These are phyloP conservation scores for Pelodiscus sinensis DNA, from an alignment of 2,113 vertebrate genomes.

Conservation along the genomic window DNA sequence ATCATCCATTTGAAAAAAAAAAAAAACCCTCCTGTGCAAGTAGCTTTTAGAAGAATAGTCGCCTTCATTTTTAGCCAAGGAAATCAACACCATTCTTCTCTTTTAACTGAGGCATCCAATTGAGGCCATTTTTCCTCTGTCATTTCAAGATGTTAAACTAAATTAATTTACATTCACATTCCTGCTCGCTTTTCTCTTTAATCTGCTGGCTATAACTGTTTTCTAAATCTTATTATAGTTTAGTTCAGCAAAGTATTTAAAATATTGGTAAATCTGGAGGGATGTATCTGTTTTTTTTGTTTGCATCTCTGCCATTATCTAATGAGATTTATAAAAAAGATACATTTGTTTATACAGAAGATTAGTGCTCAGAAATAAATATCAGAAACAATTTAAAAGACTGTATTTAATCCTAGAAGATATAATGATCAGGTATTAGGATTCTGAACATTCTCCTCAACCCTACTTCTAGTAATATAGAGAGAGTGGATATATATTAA, in stretches of 20 bases:
- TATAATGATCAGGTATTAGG: neutral
- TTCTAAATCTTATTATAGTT: neutral
- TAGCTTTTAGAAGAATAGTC: neutral
- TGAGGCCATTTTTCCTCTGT: neutral
- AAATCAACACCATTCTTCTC: neutral
- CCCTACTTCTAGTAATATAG: neutral
- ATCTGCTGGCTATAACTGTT: neutral
- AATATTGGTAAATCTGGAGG: neutral
- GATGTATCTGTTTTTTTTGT: neutral
- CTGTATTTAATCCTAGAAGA: rapidly evolving
- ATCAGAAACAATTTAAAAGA: neutral
- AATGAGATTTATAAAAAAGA: neutral
- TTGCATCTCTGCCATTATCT: neutral
- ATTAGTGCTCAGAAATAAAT: neutral
- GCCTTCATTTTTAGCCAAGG: neutral
- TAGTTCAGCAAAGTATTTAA: neutral
- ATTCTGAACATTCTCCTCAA: neutral
- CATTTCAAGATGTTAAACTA: neutral
- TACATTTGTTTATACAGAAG: neutral
- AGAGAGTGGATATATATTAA: neutral
- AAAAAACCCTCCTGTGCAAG: neutral
- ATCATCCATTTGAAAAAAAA: neutral
- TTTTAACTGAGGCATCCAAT: neutral
- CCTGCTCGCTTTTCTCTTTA: neutral
- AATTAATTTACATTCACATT: neutral